phyloP scores from a whole-genome alignment of 2,797 vertebrate genomes.

The Tamandua tetradactyla region DNA sequence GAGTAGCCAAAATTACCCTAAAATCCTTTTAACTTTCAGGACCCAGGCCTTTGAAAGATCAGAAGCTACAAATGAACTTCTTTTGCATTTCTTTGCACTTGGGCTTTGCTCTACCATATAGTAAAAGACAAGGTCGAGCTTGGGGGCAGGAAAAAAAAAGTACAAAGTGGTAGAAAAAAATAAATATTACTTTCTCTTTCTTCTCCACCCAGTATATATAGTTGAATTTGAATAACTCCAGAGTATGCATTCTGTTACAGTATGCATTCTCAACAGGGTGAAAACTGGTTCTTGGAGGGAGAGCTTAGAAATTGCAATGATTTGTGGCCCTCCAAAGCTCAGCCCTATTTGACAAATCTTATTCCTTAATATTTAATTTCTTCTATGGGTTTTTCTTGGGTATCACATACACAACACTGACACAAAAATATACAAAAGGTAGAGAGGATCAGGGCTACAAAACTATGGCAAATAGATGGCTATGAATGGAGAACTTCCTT shows the following conservation, averaged over 20 bases:
- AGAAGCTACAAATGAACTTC: background rate
- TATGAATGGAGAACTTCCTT: background rate
- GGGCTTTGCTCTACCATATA: background rate
- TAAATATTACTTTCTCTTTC: background rate
- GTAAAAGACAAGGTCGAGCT: background rate
- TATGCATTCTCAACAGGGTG: background rate
- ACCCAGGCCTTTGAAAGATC: background rate
- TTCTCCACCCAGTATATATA: background rate
- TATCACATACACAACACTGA: background rate
- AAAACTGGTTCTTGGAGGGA: background rate
- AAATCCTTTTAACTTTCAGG: background rate
- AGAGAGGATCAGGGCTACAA: background rate
- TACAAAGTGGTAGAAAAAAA: background rate
- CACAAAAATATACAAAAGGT: background rate
- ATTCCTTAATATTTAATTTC: background rate
- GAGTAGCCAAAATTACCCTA: background rate
- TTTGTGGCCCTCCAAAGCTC: background rate
- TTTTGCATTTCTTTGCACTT: background rate
- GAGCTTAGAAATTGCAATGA: background rate
- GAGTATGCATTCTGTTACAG: background rate
- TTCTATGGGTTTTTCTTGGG: background rate
- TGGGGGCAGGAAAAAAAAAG: background rate
- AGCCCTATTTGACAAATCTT: background rate
- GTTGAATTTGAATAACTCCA: background rate
- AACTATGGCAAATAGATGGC: background rate